phyloP scores from a whole-genome alignment of 2,888 invertebrate genomes.

The Lasioglossum figueresi region DNA sequence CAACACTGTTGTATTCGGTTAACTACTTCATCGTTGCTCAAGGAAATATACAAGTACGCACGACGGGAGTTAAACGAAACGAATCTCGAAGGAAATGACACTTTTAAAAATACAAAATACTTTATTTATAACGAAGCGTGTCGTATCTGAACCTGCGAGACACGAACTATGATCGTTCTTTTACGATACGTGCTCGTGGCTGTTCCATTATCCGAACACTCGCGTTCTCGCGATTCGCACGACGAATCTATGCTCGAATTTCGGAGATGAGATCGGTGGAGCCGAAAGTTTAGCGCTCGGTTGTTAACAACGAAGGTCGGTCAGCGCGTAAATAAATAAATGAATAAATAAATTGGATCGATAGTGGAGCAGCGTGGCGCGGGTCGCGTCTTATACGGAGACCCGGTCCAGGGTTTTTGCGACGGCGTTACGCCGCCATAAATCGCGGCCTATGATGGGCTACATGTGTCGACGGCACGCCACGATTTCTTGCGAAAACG shows the following conservation, averaged over 20 bases:
- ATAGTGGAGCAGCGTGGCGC: conserved; percentile 69
- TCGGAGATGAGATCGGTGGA: neutral
- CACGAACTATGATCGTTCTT: too few relatives aligned
- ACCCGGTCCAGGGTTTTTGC: conserved; percentile 76
- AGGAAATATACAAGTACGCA: too few relatives aligned
- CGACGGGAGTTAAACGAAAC: too few relatives aligned
- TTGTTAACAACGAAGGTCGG: neutral
- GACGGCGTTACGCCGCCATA: conserved; percentile 80
- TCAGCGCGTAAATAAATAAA: conserved; percentile 7
- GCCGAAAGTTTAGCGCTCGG: neutral
- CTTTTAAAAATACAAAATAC: too few relatives aligned
- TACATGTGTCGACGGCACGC: conserved; percentile 83
- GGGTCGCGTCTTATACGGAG: conserved; percentile 78
- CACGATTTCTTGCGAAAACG: conserved; percentile 83
- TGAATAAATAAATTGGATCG: conserved; percentile 79
- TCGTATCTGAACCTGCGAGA: too few relatives aligned
- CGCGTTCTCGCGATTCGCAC: too few relatives aligned
- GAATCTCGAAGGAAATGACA: too few relatives aligned
- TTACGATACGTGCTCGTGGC: too few relatives aligned
- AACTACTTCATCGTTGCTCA: too few relatives aligned
- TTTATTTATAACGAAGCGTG: too few relatives aligned
- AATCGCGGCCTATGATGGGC: conserved; percentile 83
- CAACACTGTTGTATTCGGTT: too few relatives aligned
- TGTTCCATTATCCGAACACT: too few relatives aligned
- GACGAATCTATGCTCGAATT: neutral